Evolutionary conservation across 2,888 invertebrate genomes (phyloP).

Genomic region (Tuta absoluta): DNA sequence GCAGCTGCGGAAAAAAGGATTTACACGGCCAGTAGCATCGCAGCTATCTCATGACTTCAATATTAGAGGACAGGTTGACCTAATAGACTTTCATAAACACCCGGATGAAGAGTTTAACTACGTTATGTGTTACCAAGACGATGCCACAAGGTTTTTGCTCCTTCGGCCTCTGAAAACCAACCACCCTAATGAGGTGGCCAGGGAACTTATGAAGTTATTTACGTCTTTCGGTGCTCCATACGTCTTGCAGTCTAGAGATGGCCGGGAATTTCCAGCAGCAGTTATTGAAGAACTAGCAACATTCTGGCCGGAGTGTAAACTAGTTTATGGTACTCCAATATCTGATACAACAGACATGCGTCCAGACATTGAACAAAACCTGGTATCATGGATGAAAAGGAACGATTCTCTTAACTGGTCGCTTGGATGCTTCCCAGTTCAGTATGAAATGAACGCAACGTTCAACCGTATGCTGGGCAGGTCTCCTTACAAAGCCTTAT

Average conservation of each 20-base stretch:
- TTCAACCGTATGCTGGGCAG: not conserved
- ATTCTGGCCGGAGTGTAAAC: slow-evolving; percentile 13
- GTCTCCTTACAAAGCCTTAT: not conserved
- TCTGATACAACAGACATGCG: not conserved
- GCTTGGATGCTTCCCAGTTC: not conserved
- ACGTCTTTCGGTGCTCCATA: slow-evolving; percentile 20
- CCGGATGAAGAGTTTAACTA: slow-evolving; percentile 9
- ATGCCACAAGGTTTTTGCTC: not conserved
- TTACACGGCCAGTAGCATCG: slow-evolving; percentile 40
- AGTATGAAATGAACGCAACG: slow-evolving; percentile 2
- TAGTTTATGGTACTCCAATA: slow-evolving; percentile 3
- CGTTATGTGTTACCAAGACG: slow-evolving; percentile 3
- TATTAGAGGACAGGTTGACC: slow-evolving; percentile 16
- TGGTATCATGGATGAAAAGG: not conserved
- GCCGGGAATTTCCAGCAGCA: slow-evolving; percentile 13
- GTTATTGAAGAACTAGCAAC: slow-evolving; percentile 2
- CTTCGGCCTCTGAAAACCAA: slow-evolving; percentile 11
- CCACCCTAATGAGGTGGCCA: slow-evolving; percentile 43
- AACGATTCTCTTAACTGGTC: slow-evolving; percentile 8
- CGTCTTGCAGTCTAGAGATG: slow-evolving; percentile 21
- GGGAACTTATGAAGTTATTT: slow-evolving; percentile 42
- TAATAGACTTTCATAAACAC: not conserved
- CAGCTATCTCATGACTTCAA: slow-evolving; percentile 41
- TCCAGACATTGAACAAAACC: not conserved
- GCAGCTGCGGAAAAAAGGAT: slow-evolving; percentile 37